These are phyloP conservation scores for Drymonia ruficornis DNA, from an alignment of 2,888 invertebrate genomes.

Conservation along the genomic window DNA sequence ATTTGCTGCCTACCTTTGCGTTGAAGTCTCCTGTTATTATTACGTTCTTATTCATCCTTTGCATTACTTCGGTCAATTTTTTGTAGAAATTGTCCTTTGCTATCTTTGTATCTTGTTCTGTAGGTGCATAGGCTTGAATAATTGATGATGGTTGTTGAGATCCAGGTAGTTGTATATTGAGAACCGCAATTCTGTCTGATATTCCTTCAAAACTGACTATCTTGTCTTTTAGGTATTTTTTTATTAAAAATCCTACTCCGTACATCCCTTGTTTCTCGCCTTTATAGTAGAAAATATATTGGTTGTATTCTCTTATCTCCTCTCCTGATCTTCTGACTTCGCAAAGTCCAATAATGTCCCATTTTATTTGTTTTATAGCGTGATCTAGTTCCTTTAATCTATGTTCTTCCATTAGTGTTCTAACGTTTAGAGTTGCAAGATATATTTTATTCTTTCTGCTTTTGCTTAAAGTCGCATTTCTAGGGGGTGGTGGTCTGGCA, in stretches of 20 bases:
- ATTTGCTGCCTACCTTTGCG: background rate
- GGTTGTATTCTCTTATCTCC: background rate
- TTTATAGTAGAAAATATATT: constrained; percentile 18
- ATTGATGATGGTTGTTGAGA: constrained; percentile 9
- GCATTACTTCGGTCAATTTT: background rate
- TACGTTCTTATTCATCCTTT: background rate
- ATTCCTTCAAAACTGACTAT: background rate
- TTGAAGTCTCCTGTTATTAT: background rate
- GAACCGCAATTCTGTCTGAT: constrained; percentile 17
- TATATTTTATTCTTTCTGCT: constrained; percentile 5
- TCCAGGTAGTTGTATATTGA: constrained; percentile 12
- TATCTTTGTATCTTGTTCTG: background rate
- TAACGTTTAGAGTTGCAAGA: constrained; percentile 16
- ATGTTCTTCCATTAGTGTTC: constrained; percentile 15
- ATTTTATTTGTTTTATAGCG: constrained; percentile 13
- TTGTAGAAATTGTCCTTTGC: background rate
- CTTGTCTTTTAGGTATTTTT: background rate
- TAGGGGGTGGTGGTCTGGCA: too few species aligned
- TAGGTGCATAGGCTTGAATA: background rate
- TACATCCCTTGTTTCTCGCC: constrained; percentile 6
- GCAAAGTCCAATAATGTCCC: constrained; percentile 17
- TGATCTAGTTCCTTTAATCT: constrained; percentile 16
- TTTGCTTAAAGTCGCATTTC: background rate
- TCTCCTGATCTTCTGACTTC: background rate
- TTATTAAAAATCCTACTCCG: background rate